Conservation (phyloP, 2,113 vertebrate species). For the Neopipo cinnamomea region DNA sequence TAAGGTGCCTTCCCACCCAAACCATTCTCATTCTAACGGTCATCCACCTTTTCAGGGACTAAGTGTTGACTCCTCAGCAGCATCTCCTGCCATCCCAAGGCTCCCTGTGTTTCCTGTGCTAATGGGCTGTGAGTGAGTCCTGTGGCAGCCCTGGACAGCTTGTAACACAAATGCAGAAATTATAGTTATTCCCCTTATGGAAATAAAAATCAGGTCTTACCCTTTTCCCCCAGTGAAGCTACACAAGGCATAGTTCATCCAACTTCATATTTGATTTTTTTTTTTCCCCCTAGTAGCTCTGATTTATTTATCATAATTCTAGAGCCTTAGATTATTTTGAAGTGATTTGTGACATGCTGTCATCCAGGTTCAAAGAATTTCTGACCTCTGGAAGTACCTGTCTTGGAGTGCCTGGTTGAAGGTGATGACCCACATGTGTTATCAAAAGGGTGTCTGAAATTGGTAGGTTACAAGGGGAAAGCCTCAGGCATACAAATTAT, state of each 20-base stretch:
- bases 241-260: neutral
- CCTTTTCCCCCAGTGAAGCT: neutral
- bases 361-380: neutral
- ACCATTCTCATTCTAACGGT: neutral
- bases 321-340: neutral
- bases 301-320: neutral
- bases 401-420: neutral
- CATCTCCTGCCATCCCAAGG: neutral
- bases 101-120: neutral
- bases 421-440: neutral
- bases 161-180: neutral
- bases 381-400: neutral
- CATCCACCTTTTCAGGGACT: neutral
- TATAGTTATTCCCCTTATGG: accelerated
- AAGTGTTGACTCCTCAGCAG: neutral
- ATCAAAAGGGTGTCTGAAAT: neutral
- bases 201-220: neutral
- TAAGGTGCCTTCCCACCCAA: neutral
- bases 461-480: neutral
- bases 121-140: too few relatives aligned
- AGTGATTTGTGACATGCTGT: neutral
- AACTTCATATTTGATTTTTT: neutral
- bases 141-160: neutral
- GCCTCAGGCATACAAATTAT: neutral
- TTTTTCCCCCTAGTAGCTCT: neutral